Evolutionary conservation across 2,797 vertebrate genomes (phyloP).

Genomic region (Pipistrellus kuhlii): DNA sequence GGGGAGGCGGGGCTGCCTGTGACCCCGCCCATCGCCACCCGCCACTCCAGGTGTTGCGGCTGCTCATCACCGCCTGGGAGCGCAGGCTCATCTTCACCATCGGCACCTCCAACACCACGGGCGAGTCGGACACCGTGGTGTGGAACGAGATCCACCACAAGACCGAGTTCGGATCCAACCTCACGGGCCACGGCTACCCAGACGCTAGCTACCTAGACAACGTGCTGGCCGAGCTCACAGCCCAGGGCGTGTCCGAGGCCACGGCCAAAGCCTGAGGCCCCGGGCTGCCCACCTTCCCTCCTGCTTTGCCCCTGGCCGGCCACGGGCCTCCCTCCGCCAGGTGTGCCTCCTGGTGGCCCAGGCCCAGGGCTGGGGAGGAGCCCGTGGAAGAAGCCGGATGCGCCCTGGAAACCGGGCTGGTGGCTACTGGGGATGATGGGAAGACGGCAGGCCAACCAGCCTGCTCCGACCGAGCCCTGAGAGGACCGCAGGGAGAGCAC

Average conservation of each 20-base stretch:
- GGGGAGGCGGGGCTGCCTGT: neutral
- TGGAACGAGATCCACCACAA: slow-evolving; percentile 99
- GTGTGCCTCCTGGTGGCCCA: slow-evolving; percentile 44
- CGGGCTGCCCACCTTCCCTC: neutral
- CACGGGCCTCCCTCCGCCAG: slow-evolving; percentile 32
- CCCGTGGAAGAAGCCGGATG: slow-evolving; percentile 10
- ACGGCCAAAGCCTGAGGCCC: slow-evolving; percentile 93
- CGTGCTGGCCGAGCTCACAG: slow-evolving; percentile 94
- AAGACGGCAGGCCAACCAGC: neutral
- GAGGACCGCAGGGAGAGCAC: neutral
- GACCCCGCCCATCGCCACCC: neutral
- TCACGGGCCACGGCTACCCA: slow-evolving; percentile 97
- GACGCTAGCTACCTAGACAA: slow-evolving; percentile 98
- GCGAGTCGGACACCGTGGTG: slow-evolving; percentile 96
- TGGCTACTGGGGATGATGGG: neutral
- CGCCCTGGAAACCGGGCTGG: neutral
- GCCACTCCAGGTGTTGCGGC: slow-evolving; percentile 91
- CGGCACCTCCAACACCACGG: slow-evolving; percentile 97
- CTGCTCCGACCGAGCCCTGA: neutral
- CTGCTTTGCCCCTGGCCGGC: slow-evolving; percentile 64
- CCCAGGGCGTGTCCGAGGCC: slow-evolving; percentile 95
- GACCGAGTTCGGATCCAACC: slow-evolving; percentile 98
- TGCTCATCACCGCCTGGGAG: slow-evolving; percentile 96
- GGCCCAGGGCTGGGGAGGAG: slow-evolving; percentile 51
- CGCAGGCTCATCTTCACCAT: slow-evolving; percentile 97